Evolutionary conservation across 2,888 invertebrate species (phyloP), one percentile per base, ranked within the genome.

Genomic region (Dynastes hyllus): DNA sequence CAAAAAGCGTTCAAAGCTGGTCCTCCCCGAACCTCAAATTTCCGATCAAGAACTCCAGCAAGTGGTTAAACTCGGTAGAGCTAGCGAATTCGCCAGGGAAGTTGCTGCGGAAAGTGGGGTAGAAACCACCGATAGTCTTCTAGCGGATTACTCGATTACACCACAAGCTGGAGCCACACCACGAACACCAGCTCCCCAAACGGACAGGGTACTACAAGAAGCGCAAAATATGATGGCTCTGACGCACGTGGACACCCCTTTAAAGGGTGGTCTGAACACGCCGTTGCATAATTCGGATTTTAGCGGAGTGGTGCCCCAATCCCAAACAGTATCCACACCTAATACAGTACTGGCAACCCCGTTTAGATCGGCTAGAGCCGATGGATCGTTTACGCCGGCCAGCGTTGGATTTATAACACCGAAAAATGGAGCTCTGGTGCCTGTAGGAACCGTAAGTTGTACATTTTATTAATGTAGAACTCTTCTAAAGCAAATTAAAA

Each of bases 181-280:
- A 1, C 92, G 98, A 79, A 98, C 98, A 0, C 97, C 98, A 1
- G 94, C 95, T 1, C 94, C 93, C 2, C 93, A 94, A 77, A 95
- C 95, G 11, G 97, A 98, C 89, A 92, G 93, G 83, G 93, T 95
- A 81, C 91, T 96, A 80, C 94, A 98, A 93, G 99, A 99, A 90
- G 99, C 99, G 0, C 98, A 99, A 89, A 99, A 99, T 87, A 96
- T 99, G 86, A 98, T 99, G 96, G 98, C 99, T 0, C 90, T 99
- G 27, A 97, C 97, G 0, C 98, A 99, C 88, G 98, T 98, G 1
- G 99, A 99, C 87, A 99, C 99, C 0, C 99, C 99, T 0, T 90
- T 99, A 22, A 98, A 98, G 88, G 96, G 99, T 67, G 99, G 99
- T 0, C 87, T 96, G 32, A 99, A 99, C 88, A 98, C 98, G 0